These are phyloP conservation scores for Hyperopisus bebe DNA, from an alignment of 2,113 vertebrate species.

Conservation along the genomic window DNA sequence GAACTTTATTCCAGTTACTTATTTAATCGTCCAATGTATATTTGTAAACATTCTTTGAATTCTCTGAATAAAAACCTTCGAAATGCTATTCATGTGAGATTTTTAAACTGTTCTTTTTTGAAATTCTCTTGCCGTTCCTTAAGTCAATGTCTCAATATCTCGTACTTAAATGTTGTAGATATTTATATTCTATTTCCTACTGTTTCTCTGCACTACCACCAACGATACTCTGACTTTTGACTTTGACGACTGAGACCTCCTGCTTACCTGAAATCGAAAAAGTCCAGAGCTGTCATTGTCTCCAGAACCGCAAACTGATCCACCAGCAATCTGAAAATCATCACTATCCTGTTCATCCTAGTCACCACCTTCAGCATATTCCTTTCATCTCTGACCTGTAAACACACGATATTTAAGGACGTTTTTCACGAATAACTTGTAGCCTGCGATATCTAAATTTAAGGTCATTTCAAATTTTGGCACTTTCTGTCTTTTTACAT, in stretches of 20 bases:
- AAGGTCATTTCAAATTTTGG: neutral
- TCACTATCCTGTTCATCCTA: conserved; percentile 78
- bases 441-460: neutral
- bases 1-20: neutral
- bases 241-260: neutral
- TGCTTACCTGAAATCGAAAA: conserved; percentile 86
- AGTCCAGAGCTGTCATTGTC: conserved; percentile 93
- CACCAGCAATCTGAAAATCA: conserved; percentile 80
- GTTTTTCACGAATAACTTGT: neutral
- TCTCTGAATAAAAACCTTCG: neutral
- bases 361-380: conserved; percentile 93
- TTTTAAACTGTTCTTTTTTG: neutral
- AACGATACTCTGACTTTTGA: too few relatives aligned
- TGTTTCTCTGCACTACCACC: too few relatives aligned
- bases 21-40: neutral
- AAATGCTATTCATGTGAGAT: neutral
- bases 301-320: conserved; percentile 89
- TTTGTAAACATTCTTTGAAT: neutral
- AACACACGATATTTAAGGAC: neutral
- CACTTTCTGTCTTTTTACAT: neutral
- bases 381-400: conserved; percentile 82
- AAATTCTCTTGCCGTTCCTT: neutral
- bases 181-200: neutral
- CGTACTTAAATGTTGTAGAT: neutral
- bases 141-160: neutral